Evolutionary conservation across 2,113 vertebrate genomes (phyloP).

Genomic region (Paramormyrops kingsleyae): DNA sequence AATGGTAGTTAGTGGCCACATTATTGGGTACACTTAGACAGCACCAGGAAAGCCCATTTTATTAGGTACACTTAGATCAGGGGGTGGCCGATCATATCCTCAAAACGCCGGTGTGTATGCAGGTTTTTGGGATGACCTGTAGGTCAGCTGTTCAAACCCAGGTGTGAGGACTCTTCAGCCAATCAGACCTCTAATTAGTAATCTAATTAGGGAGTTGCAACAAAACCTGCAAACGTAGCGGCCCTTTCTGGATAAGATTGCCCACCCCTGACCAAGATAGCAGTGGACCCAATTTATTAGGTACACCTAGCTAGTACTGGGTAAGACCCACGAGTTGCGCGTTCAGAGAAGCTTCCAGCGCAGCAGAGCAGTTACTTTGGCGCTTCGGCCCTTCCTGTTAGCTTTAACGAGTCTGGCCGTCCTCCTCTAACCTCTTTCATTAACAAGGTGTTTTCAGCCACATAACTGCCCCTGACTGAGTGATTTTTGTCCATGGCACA

Average conservation of each 20-base stretch:
- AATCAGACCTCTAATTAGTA: no score
- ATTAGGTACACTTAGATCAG: not conserved
- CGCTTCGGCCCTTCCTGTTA: not conserved
- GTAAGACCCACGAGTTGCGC: not conserved
- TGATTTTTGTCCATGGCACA: not conserved
- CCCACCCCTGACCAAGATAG: no score
- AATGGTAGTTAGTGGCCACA: not conserved
- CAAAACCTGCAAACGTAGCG: no score
- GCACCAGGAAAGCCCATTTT: not conserved
- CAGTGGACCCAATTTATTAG: not conserved
- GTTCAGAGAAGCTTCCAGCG: not conserved
- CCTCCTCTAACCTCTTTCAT: not conserved
- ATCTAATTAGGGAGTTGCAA: no score
- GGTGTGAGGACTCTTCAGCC: no score
- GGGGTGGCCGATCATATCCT: no score
- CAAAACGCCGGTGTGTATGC: no score
- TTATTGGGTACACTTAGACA: not conserved
- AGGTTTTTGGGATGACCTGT: no score
- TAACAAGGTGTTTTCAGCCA: not conserved
- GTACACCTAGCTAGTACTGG: not conserved
- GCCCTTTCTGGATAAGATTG: no score
- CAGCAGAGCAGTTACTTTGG: not conserved
- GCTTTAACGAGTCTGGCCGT: not conserved
- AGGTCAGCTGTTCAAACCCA: no score
- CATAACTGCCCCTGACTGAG: not conserved